Conservation (phyloP, 1,140 invertebrate genomes). For the Calosoma granatense region DNA sequence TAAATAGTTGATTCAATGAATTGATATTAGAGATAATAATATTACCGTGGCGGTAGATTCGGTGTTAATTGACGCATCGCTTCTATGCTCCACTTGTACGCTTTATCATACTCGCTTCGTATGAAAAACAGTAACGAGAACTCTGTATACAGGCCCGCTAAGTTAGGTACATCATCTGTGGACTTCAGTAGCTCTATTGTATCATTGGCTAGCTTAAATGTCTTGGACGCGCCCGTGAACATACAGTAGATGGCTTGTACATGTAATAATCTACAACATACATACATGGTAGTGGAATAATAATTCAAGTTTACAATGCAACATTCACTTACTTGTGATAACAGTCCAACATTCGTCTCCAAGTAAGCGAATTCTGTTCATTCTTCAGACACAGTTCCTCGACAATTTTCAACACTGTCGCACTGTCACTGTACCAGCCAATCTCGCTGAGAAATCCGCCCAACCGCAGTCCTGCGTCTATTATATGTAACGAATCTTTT, state of each 20-base stretch:
- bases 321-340: conserved; percentile 51
- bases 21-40: background rate
- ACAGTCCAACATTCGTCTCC: conserved; percentile 52
- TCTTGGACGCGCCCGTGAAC: conserved; percentile 58
- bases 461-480: conserved; percentile 46
- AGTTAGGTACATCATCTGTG: conserved; percentile 40
- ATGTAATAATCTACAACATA: conserved; percentile 60
- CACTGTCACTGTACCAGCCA: conserved; percentile 70
- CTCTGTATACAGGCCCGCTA: conserved; percentile 65
- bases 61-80: conserved; percentile 56
- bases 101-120: conserved; percentile 71
- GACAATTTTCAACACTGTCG: conserved; percentile 54
- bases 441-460: conserved; percentile 76
- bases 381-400: conserved; percentile 45
- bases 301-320: background rate
- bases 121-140: conserved; percentile 69
- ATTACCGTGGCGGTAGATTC: conserved; percentile 43
- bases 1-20: no score
- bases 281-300: no score
- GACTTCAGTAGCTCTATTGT: conserved; percentile 33
- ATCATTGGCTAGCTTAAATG: conserved; percentile 39
- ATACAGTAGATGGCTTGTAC: conserved; percentile 69
- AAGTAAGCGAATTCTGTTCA: conserved; percentile 36
- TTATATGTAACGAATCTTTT: conserved; percentile 24
- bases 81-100: conserved; percentile 59